Percentiles rank a stretch among this genome's conserved stretches.
Conservation (phyloP, 2,797 vertebrate genomes). For the Podarcis lilfordi region DNA sequence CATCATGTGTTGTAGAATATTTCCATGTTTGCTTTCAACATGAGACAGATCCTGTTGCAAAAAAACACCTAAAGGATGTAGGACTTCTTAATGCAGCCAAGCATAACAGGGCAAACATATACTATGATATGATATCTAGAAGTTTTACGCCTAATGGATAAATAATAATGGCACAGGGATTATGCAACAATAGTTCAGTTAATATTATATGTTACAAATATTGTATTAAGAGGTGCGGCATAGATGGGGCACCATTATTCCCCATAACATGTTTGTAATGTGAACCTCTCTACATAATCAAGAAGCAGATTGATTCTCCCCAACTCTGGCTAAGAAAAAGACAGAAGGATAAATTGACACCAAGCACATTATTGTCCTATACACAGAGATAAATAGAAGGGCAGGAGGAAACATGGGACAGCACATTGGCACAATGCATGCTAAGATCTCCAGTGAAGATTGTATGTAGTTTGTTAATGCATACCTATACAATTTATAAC, state of each 20-base stretch:
- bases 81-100: not conserved
- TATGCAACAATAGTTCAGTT: not conserved
- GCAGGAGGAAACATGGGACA: not conserved
- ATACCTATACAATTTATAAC: not conserved
- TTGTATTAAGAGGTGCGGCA: not conserved
- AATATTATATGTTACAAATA: not conserved
- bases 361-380: not conserved
- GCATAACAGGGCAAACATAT: slow-evolving; percentile 47
- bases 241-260: not conserved
- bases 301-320: not conserved
- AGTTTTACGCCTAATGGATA: slow-evolving; percentile 46
- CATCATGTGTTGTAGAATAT: not conserved
- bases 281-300: not conserved
- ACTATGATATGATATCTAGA: slow-evolving; percentile 32
- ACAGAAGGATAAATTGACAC: not conserved
- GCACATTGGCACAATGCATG: not conserved
- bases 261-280: not conserved
- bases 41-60: not conserved
- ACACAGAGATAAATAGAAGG: not conserved
- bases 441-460: not conserved
- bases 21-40: not conserved
- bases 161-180: not conserved
- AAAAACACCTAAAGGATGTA: slow-evolving; percentile 17
- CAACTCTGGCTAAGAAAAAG: not conserved
- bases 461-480: not conserved